A percentile compares a stretch with the other conserved stretches of the same genome.
Conservation (phyloP, 2,888 invertebrate genomes). For the Oscheius sp. region DNA sequence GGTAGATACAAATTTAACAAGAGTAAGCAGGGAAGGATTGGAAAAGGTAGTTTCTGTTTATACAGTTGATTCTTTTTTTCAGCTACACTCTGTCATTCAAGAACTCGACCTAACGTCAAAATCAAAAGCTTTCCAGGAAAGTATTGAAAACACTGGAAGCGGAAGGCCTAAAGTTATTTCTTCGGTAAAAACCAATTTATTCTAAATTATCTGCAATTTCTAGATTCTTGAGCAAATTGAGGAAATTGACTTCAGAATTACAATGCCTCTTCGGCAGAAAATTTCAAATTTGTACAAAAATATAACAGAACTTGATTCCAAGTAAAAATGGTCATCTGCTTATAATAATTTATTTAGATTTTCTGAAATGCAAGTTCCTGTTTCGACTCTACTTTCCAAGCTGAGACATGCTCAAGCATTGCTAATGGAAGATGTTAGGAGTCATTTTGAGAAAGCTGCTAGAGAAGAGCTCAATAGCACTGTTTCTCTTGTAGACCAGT, state of each 20-base stretch:
- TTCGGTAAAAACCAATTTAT: conserved; percentile 25
- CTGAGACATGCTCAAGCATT: conserved; percentile 61
- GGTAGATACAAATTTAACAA: conserved; percentile 47
- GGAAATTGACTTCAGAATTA: conserved; percentile 50
- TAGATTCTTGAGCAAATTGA: conserved; percentile 52
- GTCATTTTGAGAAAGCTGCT: conserved; percentile 53
- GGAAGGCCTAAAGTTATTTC: conserved; percentile 52
- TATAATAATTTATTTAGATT: conserved; percentile 32
- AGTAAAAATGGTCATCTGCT: conserved; percentile 28
- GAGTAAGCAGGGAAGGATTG: conserved; percentile 42
- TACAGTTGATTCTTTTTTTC: not conserved
- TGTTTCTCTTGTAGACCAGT: conserved; percentile 46
- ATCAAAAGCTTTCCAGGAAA: conserved; percentile 46
- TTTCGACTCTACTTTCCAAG: conserved; percentile 50
- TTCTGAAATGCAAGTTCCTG: conserved; percentile 51
- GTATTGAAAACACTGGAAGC: conserved; percentile 34
- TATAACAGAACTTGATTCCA: conserved; percentile 45
- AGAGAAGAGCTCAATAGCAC: conserved; percentile 51
- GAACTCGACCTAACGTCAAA: conserved; percentile 49
- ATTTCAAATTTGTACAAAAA: conserved; percentile 43
- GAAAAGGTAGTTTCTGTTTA: conserved; percentile 34
- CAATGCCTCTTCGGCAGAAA: conserved; percentile 43
- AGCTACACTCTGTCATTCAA: conserved; percentile 50
- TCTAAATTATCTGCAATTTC: not conserved
- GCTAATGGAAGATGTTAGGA: conserved; percentile 51